Percentiles rank a stretch among this genome's conserved stretches.
phyloP scores from a whole-genome alignment of 2,888 invertebrate species.

The Cryptosula pallasiana region DNA sequence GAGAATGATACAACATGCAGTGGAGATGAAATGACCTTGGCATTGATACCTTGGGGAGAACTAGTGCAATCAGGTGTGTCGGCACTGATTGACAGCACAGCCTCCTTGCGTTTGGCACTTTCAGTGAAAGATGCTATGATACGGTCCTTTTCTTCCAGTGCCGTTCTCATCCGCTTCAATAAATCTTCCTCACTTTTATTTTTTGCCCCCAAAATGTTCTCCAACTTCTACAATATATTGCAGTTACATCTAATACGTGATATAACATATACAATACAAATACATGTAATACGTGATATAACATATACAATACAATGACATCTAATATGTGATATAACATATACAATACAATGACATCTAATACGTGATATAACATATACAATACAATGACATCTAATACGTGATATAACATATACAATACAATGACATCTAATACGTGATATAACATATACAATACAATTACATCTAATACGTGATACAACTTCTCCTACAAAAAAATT shows the following conservation, averaged over 20 bases:
- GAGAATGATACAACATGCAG: too few relatives aligned
- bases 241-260: neutral
- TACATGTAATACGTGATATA: neutral
- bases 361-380: neutral
- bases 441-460: neutral
- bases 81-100: neutral
- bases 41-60: constrained; percentile 4
- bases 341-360: neutral
- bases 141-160: constrained; percentile 13
- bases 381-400: neutral
- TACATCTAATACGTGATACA: neutral
- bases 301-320: neutral
- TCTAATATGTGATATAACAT: neutral
- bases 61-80: constrained; percentile 16
- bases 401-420: neutral
- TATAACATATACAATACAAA: neutral
- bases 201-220: neutral
- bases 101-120: neutral
- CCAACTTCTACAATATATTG: neutral
- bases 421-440: neutral
- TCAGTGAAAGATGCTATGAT: neutral
- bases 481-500: neutral
- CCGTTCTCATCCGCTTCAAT: neutral
- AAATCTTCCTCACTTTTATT: neutral
- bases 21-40: too few relatives aligned